Evolutionary conservation across 2,113 vertebrate genomes (phyloP), one percentile per base, ranked within the genome.

Genomic region (Myrmecobius fasciatus): DNA sequence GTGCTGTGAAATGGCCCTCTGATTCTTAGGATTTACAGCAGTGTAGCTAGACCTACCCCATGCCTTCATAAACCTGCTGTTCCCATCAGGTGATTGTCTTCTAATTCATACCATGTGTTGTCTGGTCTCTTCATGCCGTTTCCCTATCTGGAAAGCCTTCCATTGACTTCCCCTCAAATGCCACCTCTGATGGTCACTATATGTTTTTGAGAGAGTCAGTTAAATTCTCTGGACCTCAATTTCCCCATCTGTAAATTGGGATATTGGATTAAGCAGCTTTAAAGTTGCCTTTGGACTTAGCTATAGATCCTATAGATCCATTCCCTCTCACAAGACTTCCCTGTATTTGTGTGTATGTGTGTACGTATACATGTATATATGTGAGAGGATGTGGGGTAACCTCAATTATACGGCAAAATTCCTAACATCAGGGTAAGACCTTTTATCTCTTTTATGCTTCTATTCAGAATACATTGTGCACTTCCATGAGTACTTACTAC

Each of bases 21-120:
- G 14, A 12, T 95, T 92, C 83, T 56, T 25, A 28, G 67, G 67
- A 36, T 89, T 89, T 89, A 93, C 91, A 94, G 7, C 52, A 48
- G 3, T 25, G 94, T 9, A 93, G 3, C 31, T 75, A 95, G 89
- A 52, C 11, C 60, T n/a, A 91, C 88, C 1, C 10, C 31, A 46
- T 47, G 14, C 31, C 48, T 10, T 56, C 90, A 92, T 1, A 93
- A 53, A 17, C 43, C 24, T 83, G 43, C 54, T 83, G 67, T 43
- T 83, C 17, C 67, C 67, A 83, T 83, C n/a, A 83, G 67, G 20
- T 20, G 2, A 24, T 22, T 83, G 67, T 83, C 67, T 83, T 43
- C n/a, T 83, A n/a, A 83, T 20, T 43, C 67, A 24, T 24, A 24
- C n/a, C n/a, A 43, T 83, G 67, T 43, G n/a, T 24, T 43, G 17